phyloP scores from a whole-genome alignment of 2,797 vertebrate species.

The Gallirallus australis region DNA sequence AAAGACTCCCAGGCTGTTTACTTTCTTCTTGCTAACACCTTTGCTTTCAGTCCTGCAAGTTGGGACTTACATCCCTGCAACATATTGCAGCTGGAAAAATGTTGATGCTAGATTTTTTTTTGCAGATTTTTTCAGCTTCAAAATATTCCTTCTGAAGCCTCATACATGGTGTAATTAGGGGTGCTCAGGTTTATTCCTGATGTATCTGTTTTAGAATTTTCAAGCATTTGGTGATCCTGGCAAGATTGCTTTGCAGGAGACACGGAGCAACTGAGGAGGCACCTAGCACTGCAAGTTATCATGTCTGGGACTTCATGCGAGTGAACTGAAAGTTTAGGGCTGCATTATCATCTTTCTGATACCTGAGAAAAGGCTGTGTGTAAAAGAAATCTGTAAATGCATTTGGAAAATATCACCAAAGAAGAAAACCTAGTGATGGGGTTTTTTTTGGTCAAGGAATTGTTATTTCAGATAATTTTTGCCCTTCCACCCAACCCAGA shows the following conservation, averaged over 20 bases:
- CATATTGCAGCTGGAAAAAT: not conserved
- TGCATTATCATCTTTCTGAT: not conserved
- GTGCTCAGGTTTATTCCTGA: not conserved
- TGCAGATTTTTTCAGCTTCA: not conserved
- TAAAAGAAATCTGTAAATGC: not conserved
- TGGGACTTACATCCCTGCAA: not conserved
- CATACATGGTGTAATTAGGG: not conserved
- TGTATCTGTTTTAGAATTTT: not conserved
- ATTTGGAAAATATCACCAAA: not conserved
- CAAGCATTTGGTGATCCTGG: not conserved
- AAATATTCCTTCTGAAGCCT: not conserved
- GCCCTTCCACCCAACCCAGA: not conserved
- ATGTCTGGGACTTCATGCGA: not conserved
- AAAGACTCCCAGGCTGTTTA: not conserved
- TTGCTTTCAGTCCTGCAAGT: not conserved
- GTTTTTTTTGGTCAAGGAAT: not conserved
- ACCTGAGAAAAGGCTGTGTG: not conserved
- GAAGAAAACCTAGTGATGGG: not conserved
- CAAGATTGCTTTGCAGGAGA: not conserved
- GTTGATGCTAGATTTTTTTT: not conserved
- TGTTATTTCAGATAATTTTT: not conserved
- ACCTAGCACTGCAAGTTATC: fast-evolving
- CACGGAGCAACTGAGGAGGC: not conserved
- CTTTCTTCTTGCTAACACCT: not conserved
- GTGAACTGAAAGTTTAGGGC: not conserved